These are phyloP conservation scores for Eublepharis macularius DNA, from an alignment of 2,113 vertebrate genomes.

Conservation along the genomic window DNA sequence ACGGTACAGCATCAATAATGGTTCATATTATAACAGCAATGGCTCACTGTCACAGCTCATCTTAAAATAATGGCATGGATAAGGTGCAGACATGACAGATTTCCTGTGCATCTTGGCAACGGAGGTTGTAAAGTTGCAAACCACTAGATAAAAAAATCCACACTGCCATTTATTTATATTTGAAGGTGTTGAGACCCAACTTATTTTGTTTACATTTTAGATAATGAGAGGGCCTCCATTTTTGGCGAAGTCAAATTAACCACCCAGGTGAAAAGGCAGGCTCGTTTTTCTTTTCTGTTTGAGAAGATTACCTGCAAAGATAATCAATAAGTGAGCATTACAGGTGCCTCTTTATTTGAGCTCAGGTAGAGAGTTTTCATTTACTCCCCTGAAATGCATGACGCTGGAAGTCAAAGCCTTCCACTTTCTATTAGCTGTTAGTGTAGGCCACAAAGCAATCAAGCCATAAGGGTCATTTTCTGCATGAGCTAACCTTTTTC, in stretches of 20 bases:
- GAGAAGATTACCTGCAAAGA: constrained; percentile 34
- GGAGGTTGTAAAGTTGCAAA: constrained; percentile 66
- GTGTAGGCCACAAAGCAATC: constrained; percentile 83
- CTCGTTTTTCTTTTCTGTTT: constrained; percentile 49
- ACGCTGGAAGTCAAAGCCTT: constrained; percentile 70
- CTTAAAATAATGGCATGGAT: too few species aligned
- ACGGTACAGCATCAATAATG: too few species aligned
- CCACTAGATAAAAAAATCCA: constrained; percentile 79
- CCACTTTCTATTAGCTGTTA: constrained; percentile 77
- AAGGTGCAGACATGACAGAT: too few species aligned
- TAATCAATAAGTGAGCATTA: constrained; percentile 66
- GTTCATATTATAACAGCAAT: too few species aligned
- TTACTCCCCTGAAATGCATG: constrained; percentile 78
- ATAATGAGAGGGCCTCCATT: constrained; percentile 78
- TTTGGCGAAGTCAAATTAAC: constrained; percentile 78
- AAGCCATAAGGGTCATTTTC: constrained; percentile 91
- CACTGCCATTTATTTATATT: constrained; percentile 72
- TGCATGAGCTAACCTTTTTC: constrained; percentile 86
- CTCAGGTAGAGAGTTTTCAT: constrained; percentile 72
- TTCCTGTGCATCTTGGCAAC: neutral
- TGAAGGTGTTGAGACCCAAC: constrained; percentile 77
- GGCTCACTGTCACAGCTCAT: too few species aligned
- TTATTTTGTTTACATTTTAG: constrained; percentile 78
- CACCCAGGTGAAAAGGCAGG: constrained; percentile 56
- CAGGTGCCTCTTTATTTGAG: constrained; percentile 60